phyloP scores from a whole-genome alignment of 2,797 vertebrate genomes.

The Anomalospiza imberbis region DNA sequence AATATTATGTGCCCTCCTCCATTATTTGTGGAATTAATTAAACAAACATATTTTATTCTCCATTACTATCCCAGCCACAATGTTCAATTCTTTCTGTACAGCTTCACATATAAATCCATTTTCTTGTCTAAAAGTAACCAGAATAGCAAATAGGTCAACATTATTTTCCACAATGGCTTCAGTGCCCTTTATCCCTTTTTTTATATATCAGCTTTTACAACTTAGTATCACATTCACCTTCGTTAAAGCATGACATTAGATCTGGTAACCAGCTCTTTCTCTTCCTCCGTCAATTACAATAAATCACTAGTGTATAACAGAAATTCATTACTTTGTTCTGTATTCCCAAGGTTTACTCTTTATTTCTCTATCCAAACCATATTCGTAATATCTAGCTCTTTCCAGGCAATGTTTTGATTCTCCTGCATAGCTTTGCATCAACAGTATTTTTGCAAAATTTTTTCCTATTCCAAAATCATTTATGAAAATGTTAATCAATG shows the following conservation, averaged over 20 bases:
- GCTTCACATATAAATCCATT: neutral
- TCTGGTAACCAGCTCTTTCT: neutral
- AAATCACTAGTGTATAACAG: neutral
- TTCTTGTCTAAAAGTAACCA: neutral
- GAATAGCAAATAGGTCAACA: neutral
- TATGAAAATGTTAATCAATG: neutral
- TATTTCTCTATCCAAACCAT: neutral
- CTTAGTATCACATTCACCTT: neutral
- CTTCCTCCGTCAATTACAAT: neutral
- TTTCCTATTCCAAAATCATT: neutral
- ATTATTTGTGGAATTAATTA: neutral
- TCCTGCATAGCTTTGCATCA: neutral
- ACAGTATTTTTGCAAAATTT: neutral
- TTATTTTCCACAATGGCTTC: neutral
- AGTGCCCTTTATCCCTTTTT: neutral
- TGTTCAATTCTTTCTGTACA: neutral
- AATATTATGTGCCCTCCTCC: neutral
- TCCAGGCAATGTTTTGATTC: neutral
- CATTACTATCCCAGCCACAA: neutral
- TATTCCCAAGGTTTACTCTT: neutral
- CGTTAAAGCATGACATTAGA: neutral
- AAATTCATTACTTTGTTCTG: neutral
- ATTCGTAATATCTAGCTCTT: neutral
- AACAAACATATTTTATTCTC: neutral
- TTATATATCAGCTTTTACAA: neutral